Conservation (phyloP, 2,113 vertebrate genomes). For the Trachemys scripta region DNA sequence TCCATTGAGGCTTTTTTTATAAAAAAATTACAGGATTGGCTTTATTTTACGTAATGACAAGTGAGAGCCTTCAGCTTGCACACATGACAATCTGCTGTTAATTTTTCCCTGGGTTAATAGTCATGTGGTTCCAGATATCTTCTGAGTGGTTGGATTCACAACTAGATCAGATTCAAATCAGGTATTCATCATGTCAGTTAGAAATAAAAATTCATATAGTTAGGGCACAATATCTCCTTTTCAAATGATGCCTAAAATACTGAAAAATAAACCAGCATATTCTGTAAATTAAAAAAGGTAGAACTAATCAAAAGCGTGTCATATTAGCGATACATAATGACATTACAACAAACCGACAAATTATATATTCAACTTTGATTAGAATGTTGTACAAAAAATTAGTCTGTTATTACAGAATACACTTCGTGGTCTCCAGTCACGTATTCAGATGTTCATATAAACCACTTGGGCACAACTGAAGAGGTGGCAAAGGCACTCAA, state of each 20-base stretch:
- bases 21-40: not conserved
- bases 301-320: conserved; percentile 35
- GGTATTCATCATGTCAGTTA: not conserved
- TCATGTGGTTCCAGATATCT: not conserved
- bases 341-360: not conserved
- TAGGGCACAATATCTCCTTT: conserved; percentile 22
- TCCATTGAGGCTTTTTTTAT: not conserved
- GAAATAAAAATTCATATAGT: conserved; percentile 20
- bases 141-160: not conserved
- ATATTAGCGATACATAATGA: conserved; percentile 40
- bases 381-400: conserved; percentile 14
- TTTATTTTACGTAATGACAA: not conserved
- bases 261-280: conserved; percentile 46
- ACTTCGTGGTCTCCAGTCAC: not conserved
- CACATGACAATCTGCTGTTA: not conserved
- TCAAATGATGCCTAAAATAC: conserved; percentile 43
- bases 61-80: not conserved
- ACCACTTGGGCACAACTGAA: conserved; percentile 55
- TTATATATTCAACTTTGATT: conserved; percentile 32
- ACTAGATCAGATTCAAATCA: not conserved
- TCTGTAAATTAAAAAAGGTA: conserved; percentile 47
- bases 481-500: conserved; percentile 56
- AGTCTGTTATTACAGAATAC: conserved; percentile 9
- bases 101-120: not conserved
- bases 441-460: conserved; percentile 56